Evolutionary conservation across 2,113 vertebrate species (phyloP), one percentile per base, ranked within the genome.

Genomic region (Prochilodus magdalenae): DNA sequence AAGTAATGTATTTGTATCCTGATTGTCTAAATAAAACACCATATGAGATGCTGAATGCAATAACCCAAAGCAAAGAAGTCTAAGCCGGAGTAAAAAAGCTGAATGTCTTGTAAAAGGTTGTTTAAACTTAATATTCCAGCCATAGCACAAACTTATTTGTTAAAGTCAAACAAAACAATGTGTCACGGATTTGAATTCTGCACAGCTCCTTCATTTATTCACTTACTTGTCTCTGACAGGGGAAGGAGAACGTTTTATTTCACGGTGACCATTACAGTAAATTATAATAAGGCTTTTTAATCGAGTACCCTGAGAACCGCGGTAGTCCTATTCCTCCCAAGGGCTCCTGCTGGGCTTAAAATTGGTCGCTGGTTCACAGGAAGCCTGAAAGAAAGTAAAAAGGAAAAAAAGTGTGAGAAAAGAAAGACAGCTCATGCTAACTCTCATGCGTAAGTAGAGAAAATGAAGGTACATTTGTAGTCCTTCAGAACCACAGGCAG

Each of bases 341-440:
- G 69, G 70, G 18, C 75, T 69, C 84, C 75, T 70, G 75, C 80
- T 79, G 84, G 70, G 69, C 40, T 55, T n/a, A 47, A 76, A 83
- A 71, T 36, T 65, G 69, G 11, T 14, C 15, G 57, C 65, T 40
- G 1, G 65, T 75, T 75, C 59, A 65, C 30, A 55, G n/a, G n/a
- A 66, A 7, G 44, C 51, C 47, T 76, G 55, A 76, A 66, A 55
- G 53, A 62, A 36, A 47, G 53, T 59, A 26, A 26, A 67, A 73
- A 22, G 27, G 40, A 18, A 20, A 44, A 27, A 53, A 73, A 26
- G 24, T 22, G 4, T 5, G 6, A 27, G 26, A 27, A 59, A 79
- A 80, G 29, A 62, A 29, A 53, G 18, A 11, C 18, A 57, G 40
- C 62, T 63, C 49, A 20, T 74, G 75, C 63, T 75, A 75, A 69